phyloP scores from a whole-genome alignment of 1,140 invertebrate genomes.

The Rhagoletis pomonella region DNA sequence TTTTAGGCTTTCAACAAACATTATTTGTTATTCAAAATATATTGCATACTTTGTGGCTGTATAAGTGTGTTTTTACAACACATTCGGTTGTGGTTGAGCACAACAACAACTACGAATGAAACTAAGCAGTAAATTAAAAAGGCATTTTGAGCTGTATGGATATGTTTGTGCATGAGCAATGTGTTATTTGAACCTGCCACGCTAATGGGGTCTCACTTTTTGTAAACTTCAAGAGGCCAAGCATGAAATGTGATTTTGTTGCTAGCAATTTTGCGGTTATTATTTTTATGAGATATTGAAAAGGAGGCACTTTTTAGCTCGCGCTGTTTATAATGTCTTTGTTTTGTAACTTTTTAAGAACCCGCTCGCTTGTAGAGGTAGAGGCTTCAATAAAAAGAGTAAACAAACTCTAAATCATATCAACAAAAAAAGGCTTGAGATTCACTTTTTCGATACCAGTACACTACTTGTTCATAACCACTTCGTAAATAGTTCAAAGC shows the following conservation, averaged over 20 bases:
- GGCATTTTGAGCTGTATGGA: no score
- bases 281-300: background rate
- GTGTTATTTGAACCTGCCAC: background rate
- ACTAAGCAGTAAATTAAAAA: constrained; percentile 19
- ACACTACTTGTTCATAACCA: no score
- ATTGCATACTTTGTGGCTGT: background rate
- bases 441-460: no score
- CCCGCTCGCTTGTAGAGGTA: no score
- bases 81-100: background rate
- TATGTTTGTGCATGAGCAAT: background rate
- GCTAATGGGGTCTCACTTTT: background rate
- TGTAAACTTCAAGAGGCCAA: background rate
- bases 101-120: background rate
- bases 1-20: constrained; percentile 8
- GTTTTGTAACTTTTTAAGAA: no score
- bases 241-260: background rate
- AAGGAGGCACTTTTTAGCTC: no score
- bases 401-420: no score
- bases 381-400: no score
- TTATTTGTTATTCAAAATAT: constrained; percentile 2
- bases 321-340: no score
- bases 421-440: no score
- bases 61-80: constrained; percentile 14
- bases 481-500: no score
- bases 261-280: background rate